Percentiles rank a stretch among this genome's conserved stretches.
Conservation (phyloP, 1,140 invertebrate genomes). For the Drosophila gunungcola region DNA sequence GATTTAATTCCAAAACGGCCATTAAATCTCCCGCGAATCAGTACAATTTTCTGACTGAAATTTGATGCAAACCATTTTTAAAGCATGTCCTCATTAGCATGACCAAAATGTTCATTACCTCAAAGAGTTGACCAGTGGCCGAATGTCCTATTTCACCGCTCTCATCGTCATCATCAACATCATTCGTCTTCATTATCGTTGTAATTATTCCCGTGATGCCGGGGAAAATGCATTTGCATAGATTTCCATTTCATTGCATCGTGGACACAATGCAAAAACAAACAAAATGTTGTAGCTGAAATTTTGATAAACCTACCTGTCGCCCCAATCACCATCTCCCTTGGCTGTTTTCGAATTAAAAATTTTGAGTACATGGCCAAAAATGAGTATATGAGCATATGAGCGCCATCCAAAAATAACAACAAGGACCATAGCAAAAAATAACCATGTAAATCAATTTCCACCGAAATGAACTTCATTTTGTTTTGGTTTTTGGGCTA, state of each 20-base stretch:
- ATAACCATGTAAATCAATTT: slow-evolving; percentile 79
- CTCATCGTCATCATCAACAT: slow-evolving; percentile 6
- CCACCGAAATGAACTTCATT: slow-evolving; percentile 72
- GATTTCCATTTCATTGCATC: slow-evolving; percentile 57
- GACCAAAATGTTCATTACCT: slow-evolving; percentile 17
- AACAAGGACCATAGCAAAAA: slow-evolving; percentile 36
- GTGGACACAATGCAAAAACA: slow-evolving; percentile 36
- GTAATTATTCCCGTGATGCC: slow-evolving; percentile 48
- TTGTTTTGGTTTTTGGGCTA: slow-evolving; percentile 31
- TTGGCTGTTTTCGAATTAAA: slow-evolving; percentile 72
- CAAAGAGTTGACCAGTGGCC: slow-evolving; percentile 4
- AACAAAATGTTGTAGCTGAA: slow-evolving; percentile 44
- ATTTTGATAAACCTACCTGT: slow-evolving; percentile 28
- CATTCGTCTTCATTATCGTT: slow-evolving; percentile 51
- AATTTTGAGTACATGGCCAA: slow-evolving; percentile 60
- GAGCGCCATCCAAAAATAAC: slow-evolving; percentile 6
- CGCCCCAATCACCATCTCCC: neutral
- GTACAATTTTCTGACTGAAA: neutral
- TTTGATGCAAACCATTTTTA: neutral
- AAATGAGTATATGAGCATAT: slow-evolving; percentile 7
- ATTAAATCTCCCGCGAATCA: neutral
- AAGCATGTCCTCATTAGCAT: slow-evolving; percentile 9
- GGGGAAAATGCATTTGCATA: slow-evolving; percentile 60
- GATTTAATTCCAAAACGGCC: neutral
- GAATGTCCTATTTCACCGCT: slow-evolving; percentile 9